These are phyloP conservation scores for Frankliniella intonsa DNA, from an alignment of 2,888 invertebrate genomes.

Conservation along the genomic window DNA sequence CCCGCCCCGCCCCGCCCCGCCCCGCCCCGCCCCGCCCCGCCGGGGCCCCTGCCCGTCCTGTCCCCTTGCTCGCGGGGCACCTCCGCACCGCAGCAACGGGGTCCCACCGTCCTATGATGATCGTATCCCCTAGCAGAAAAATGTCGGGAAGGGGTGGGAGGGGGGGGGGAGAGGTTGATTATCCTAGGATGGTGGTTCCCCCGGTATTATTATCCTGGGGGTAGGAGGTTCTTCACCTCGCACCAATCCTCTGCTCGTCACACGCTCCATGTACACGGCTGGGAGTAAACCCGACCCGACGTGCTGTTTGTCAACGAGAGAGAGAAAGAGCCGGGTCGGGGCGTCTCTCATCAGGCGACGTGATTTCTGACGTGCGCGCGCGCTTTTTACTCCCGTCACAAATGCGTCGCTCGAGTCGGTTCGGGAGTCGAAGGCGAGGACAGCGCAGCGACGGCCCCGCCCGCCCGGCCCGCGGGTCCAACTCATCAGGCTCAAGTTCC, in stretches of 20 bases:
- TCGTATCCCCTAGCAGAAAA: no score
- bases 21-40: background rate
- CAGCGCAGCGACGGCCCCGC: background rate
- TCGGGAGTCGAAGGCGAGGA: background rate
- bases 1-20: background rate
- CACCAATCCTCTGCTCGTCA: no score
- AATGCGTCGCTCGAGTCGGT: background rate
- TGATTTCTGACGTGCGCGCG: background rate
- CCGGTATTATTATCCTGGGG: no score
- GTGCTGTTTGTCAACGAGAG: background rate
- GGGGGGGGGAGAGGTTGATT: no score
- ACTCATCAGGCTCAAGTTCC: slow-evolving; percentile 24
- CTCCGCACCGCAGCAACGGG: no score
- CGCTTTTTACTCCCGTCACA: background rate
- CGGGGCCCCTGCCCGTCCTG: background rate
- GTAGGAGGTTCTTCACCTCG: no score
- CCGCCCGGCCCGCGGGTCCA: background rate
- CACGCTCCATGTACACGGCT: background rate
- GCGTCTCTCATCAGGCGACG: background rate
- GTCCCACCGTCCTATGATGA: no score
- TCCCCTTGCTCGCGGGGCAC: background rate
- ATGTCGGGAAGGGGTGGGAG: no score
- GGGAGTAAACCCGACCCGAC: background rate
- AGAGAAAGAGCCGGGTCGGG: background rate
- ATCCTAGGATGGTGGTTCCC: no score